Base-by-base conservation (phyloP, 2,113 vertebrate genomes). In the Tetrax tetrax region DNA sequence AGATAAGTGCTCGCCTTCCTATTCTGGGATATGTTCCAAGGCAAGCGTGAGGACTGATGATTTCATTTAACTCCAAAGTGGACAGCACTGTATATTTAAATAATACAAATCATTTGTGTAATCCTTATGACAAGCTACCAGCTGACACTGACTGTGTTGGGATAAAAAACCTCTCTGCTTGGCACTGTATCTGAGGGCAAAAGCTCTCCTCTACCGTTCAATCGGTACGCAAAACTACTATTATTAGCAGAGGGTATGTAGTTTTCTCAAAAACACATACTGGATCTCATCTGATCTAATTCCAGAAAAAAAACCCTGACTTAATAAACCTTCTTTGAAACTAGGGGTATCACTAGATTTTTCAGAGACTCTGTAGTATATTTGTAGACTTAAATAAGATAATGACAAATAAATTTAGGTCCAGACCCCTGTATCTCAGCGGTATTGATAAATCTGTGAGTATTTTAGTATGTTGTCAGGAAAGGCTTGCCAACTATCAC, bases 11-110 rank as follows among this genome's bases (percentile, higher is more conserved):
- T 95, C 91, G 87, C 77, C 54, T 95, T 97, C 92, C 96, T 96
- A 91, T 95, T 97, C 96, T 96, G 96, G 96, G 96, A 96, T 65
- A 50, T 54, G 65, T 93, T 96, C 94, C 96, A 97, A 97, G 89
- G 74, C 86, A 87, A 96, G 65, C 77, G 33, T 87, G 81, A 93
- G 74, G 74, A 84, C 48, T 64, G 77, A 71, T 53, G 29, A 92
- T 82, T 93, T 91, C 45, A 92, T 87, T 96, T 95, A 93, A 95
- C 74, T 92, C 83, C 76, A 24, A 84, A 90, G 31, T 27, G 85
- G 57, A 93, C 72, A 89, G 53, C 25, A 37, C 22, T 61, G 33
- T 75, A n/a, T 23, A 79, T 37, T 90, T 76, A 64, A 85, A 90
- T 53, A 57, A 76, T 50, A 17, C 45, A 83, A 72, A 83, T 53